Evolutionary conservation across 2,888 invertebrate genomes (phyloP).

Genomic region (Helleia helle): DNA sequence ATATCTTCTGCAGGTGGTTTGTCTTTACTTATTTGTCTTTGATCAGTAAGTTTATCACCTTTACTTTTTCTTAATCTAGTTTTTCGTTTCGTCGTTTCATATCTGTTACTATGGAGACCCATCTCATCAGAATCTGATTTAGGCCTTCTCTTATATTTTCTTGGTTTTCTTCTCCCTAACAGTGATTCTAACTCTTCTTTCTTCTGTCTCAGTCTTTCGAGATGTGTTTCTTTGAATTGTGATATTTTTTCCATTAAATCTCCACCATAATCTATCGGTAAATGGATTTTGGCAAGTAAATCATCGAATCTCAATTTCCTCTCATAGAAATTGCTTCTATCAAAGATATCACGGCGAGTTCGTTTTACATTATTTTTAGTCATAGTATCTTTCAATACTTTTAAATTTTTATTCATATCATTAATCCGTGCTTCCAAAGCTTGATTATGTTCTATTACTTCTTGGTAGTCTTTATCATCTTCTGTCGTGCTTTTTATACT

Average conservation of each 20-base stretch:
- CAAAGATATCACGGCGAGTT: not conserved
- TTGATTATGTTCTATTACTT: slow-evolving; percentile 18
- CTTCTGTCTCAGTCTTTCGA: slow-evolving; percentile 8
- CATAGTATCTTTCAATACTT: slow-evolving; percentile 25
- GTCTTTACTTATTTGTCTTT: slow-evolving; percentile 16
- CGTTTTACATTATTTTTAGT: not conserved
- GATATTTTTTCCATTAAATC: slow-evolving; percentile 1
- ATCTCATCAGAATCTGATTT: not conserved
- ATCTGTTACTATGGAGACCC: not conserved
- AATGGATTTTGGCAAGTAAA: slow-evolving; percentile 8
- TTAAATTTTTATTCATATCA: slow-evolving; percentile 37
- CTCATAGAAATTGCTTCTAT: slow-evolving; percentile 1
- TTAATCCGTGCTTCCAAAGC: slow-evolving; percentile 30
- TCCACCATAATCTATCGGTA: not conserved
- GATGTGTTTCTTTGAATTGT: slow-evolving; percentile 10
- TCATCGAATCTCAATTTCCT: slow-evolving; percentile 9
- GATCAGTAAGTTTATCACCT: not conserved
- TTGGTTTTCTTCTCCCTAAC: slow-evolving; percentile 12
- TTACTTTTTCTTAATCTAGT: slow-evolving; percentile 1
- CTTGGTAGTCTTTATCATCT: slow-evolving; percentile 9
- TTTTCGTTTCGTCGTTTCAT: not conserved
- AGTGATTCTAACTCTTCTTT: not conserved
- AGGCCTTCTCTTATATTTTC: slow-evolving; percentile 10
- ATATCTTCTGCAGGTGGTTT: slow-evolving; percentile 16
- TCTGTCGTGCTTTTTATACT: slow-evolving; percentile 21